A percentile compares a stretch with the other conserved stretches of the same genome.
Evolutionary conservation across 2,888 invertebrate genomes (phyloP).

Genomic region (Melanophora roralis): DNA sequence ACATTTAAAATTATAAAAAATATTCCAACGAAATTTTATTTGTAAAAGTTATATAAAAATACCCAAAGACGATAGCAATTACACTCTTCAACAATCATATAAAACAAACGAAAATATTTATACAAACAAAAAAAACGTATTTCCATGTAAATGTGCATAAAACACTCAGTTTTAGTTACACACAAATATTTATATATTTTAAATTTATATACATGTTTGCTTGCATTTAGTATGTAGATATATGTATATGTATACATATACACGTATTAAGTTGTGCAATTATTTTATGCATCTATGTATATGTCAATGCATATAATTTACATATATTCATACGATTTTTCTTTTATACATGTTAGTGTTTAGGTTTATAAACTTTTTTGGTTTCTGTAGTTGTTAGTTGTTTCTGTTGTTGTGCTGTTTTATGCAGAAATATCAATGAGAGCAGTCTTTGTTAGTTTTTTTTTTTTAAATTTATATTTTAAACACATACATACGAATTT

Average conservation of each 20-base stretch:
- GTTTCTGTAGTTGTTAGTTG: background rate
- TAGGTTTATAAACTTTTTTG: too few species aligned
- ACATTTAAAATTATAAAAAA: constrained; percentile 1
- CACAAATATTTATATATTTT: background rate
- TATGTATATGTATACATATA: background rate
- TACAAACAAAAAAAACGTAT: background rate
- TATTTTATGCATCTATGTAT: background rate
- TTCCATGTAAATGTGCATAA: background rate
- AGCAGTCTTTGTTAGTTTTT: constrained; percentile 4
- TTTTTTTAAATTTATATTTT: constrained; percentile 9
- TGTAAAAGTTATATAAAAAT: background rate
- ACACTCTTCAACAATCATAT: background rate
- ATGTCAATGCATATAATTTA: background rate
- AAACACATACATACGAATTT: constrained; percentile 28
- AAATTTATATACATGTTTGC: too few species aligned
- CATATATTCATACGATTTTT: background rate
- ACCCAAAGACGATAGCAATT: background rate
- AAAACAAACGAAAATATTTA: background rate
- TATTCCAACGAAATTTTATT: background rate
- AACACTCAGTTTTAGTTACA: background rate
- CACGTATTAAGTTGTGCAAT: background rate
- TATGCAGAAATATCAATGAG: constrained; percentile 25
- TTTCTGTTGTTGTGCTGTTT: background rate
- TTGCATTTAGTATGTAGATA: background rate
- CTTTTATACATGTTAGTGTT: background rate